A percentile compares a stretch with the other conserved stretches of the same genome.
These are phyloP conservation scores for Troglohyphantes excavatus DNA, from an alignment of 2,888 invertebrate genomes.

Conservation along the genomic window DNA sequence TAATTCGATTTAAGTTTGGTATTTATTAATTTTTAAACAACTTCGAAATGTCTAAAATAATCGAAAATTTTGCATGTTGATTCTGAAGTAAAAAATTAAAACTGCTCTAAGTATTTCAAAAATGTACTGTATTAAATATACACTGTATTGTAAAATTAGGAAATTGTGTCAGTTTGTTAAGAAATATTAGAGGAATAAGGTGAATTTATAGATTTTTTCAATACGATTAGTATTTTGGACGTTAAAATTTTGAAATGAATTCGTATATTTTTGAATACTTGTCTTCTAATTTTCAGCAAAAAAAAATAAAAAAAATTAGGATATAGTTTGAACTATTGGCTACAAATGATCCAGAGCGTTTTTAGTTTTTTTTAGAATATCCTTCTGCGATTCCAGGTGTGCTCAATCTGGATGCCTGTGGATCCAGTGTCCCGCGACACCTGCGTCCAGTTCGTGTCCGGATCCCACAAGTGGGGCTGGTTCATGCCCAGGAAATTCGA, in stretches of 20 bases:
- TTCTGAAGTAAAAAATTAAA: too few relatives aligned
- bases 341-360: neutral
- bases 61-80: too few relatives aligned
- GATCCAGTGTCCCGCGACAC: constrained; percentile 80
- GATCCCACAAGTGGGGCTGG: constrained; percentile 81
- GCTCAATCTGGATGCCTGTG: constrained; percentile 82
- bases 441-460: constrained; percentile 81
- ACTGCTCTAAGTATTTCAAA: too few relatives aligned
- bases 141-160: too few relatives aligned
- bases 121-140: too few relatives aligned
- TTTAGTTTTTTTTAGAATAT: neutral
- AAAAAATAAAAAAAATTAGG: neutral
- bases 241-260: neutral
- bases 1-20: too few relatives aligned
- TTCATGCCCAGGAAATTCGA: constrained; percentile 81
- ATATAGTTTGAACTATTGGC: too few relatives aligned
- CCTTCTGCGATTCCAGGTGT: constrained; percentile 79
- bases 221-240: neutral
- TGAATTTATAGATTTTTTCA: neutral
- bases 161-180: too few relatives aligned
- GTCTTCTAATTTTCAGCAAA: neutral
- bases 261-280: too few relatives aligned
- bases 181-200: neutral
- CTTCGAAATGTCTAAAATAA: too few relatives aligned
- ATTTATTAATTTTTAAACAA: too few relatives aligned